Percentiles rank a stretch among this genome's conserved stretches.
These are phyloP conservation scores for Gopherus evgoodei DNA, from an alignment of 2,113 vertebrate genomes.

Conservation along the genomic window DNA sequence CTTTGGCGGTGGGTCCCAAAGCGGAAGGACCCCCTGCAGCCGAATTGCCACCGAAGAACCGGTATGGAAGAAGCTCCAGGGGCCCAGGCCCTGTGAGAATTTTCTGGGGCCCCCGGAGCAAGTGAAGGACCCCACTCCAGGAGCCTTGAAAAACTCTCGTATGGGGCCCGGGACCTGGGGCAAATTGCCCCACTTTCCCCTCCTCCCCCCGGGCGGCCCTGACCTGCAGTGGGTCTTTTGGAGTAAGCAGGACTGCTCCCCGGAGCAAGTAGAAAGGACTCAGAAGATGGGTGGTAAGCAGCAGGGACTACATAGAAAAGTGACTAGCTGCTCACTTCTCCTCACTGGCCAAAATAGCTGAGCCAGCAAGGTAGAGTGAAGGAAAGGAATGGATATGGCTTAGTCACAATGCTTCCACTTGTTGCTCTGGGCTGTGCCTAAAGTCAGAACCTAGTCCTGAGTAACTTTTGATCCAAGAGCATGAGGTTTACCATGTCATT, in stretches of 20 bases:
- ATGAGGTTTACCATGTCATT: background rate
- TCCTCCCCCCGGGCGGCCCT: no score
- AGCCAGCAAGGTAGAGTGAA: background rate
- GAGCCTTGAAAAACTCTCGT: no score
- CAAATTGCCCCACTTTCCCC: no score
- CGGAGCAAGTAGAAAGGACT: background rate
- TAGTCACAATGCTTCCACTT: background rate
- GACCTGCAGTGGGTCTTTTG: background rate
- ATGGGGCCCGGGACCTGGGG: no score
- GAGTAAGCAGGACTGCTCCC: background rate
- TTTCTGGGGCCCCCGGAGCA: no score
- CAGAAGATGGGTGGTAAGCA: background rate
- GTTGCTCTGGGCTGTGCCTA: background rate
- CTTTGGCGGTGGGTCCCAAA: no score
- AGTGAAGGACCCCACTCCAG: no score
- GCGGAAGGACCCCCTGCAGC: no score
- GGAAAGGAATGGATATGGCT: background rate
- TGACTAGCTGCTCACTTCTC: background rate
- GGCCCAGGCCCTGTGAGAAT: no score
- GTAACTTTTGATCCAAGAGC: conserved; percentile 7
- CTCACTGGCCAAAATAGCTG: background rate
- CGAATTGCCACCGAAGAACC: no score
- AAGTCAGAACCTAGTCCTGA: background rate
- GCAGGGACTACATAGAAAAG: background rate
- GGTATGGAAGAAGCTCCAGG: no score